Conservation (phyloP, 2,797 vertebrate genomes). For the Galagoides demidoff region DNA sequence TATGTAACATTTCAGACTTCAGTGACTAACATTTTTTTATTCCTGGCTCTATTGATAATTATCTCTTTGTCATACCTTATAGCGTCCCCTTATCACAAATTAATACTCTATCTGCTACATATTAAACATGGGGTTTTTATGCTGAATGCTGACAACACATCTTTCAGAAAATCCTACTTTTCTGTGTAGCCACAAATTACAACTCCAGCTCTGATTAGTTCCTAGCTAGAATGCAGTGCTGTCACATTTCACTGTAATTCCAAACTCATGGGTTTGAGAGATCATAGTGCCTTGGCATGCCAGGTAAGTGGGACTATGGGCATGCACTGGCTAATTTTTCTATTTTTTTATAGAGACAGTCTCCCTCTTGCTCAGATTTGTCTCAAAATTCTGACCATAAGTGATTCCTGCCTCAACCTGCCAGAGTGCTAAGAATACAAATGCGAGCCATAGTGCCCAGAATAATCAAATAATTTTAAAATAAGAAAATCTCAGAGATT, state of each 20-base stretch:
- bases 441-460: rapidly evolving
- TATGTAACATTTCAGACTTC: slow-evolving; percentile 26
- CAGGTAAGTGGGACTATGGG: background rate
- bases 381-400: background rate
- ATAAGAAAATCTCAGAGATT: background rate
- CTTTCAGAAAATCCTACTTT: background rate
- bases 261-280: background rate
- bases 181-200: background rate
- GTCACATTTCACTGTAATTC: background rate
- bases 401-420: background rate
- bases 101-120: background rate
- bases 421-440: background rate
- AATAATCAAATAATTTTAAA: background rate
- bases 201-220: background rate
- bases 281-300: background rate
- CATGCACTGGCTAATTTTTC: background rate
- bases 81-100: background rate
- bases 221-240: background rate
- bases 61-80: background rate
- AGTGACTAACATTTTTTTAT: background rate
- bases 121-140: background rate
- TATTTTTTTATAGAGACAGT: background rate
- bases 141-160: background rate
- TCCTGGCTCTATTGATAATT: background rate
- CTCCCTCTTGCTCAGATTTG: background rate